Evolutionary conservation across 2,797 vertebrate genomes (phyloP).

Genomic region (Streptopelia turtur): DNA sequence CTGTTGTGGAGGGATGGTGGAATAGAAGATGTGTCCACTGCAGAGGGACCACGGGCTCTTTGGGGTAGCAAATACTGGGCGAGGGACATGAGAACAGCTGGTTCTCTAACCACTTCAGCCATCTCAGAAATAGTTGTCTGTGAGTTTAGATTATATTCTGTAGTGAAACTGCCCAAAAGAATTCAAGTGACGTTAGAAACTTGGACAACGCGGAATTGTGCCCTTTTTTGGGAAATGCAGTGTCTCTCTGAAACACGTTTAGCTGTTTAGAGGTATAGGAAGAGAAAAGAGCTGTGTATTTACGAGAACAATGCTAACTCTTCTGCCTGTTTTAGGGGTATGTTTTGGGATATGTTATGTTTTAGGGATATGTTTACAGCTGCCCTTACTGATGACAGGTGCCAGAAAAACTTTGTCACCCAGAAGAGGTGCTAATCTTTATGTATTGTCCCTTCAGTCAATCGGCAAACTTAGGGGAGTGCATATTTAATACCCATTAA

Average conservation of each 20-base stretch:
- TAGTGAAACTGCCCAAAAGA: not conserved
- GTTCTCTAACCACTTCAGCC: not conserved
- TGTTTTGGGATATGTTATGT: not conserved
- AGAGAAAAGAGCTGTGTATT: not conserved
- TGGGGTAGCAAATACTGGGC: not conserved
- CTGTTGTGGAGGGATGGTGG: not conserved
- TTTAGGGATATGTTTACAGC: not conserved
- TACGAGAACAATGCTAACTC: not conserved
- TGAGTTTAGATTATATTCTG: not conserved
- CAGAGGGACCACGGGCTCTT: not conserved
- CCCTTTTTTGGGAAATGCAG: fast-evolving
- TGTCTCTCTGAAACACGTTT: not conserved
- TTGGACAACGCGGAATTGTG: not conserved
- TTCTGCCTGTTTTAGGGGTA: not conserved
- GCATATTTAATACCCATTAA: not conserved
- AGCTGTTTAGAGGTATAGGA: not conserved
- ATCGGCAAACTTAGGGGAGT: not conserved
- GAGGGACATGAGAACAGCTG: not conserved
- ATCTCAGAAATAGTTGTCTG: not conserved
- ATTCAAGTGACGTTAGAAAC: not conserved
- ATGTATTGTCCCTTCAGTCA: not conserved
- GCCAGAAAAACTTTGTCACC: not conserved
- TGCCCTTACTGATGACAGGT: not conserved
- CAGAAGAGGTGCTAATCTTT: not conserved
- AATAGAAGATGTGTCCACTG: not conserved